These are phyloP conservation scores for Xerus inauris DNA, from an alignment of 2,113 vertebrate species.

Conservation along the genomic window DNA sequence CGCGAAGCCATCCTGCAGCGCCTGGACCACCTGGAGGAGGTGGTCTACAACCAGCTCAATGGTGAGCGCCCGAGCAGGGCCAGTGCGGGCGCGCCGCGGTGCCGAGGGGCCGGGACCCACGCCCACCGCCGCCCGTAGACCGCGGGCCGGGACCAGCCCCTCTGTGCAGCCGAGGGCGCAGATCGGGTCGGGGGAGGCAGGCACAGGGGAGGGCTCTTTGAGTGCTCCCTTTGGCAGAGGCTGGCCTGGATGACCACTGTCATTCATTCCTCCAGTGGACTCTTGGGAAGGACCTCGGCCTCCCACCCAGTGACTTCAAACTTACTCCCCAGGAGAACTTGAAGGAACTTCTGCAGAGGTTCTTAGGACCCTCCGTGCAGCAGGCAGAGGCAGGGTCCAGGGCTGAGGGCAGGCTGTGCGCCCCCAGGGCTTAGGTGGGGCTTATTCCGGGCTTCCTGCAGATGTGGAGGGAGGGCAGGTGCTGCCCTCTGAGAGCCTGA, in stretches of 20 bases:
- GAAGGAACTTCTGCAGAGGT: background rate
- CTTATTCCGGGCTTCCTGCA: too few species aligned
- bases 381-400: background rate
- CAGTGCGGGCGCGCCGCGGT: background rate
- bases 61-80: slow-evolving; percentile 85
- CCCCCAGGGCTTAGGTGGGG: fast-evolving
- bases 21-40: slow-evolving; percentile 96
- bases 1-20: slow-evolving; percentile 96
- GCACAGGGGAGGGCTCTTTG: fast-evolving
- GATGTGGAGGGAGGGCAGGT: background rate
- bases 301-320: background rate
- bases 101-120: background rate
- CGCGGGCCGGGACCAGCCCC: background rate
- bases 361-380: background rate
- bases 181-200: background rate
- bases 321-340: background rate
- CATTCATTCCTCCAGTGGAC: background rate
- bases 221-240: background rate
- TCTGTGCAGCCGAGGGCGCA: background rate
- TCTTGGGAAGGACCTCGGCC: background rate
- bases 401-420: too few species aligned
- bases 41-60: slow-evolving; percentile 98
- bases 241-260: background rate
- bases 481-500: background rate
- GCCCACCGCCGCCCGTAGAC: background rate